Evolutionary conservation across 1,140 invertebrate genomes (phyloP), one percentile per base, ranked within the genome.

Genomic region (Asbolus verrucosus): DNA sequence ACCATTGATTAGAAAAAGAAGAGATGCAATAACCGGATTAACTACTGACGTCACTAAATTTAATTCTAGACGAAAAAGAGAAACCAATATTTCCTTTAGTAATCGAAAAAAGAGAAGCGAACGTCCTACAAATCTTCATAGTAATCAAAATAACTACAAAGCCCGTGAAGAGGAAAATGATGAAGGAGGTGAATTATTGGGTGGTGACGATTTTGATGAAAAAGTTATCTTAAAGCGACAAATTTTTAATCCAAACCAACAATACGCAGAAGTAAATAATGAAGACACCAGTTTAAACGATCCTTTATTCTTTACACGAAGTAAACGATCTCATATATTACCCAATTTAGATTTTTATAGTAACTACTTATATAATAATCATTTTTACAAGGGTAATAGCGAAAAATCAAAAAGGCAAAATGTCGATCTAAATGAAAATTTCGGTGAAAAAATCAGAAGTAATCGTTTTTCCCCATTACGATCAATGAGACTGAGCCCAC

Each of bases 1-100:
- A 38, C 72, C 74, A 19, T 67, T 77, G 39, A 72, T 77, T 1
- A 63, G 76, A 33, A 61, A 65, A 54, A 69, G 75, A 41, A 70
- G 76, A 6, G 0, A 59, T n/a, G 2, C 16, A 0, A 1, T 3
- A n/a, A 11, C 13, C 13, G 19, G 39, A 15, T 2, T 6, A 18
- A 16, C 13, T 43, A 15, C 6, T 3, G 2, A 36, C 11, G 4
- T 0, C 9, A 36, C 5, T 6, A 36, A 36, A n/a, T 4, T n/a
- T n/a, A 36, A 11, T 36, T 4, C 9, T 43, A 14, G 39, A 18
- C 14, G 5, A 5, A 43, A 43, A 31, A 24, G 46, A 27, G 21
- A 24, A 54, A 50, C 16, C 8, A 19, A 24, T 2, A 3, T 16
- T 1, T 14, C 6, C n/a, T 2, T 50, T 24, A 6, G 3, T 6